A percentile compares a stretch with the other conserved stretches of the same genome.
phyloP scores from a whole-genome alignment of 2,888 invertebrate species.

The Metopia argyrocephala region DNA sequence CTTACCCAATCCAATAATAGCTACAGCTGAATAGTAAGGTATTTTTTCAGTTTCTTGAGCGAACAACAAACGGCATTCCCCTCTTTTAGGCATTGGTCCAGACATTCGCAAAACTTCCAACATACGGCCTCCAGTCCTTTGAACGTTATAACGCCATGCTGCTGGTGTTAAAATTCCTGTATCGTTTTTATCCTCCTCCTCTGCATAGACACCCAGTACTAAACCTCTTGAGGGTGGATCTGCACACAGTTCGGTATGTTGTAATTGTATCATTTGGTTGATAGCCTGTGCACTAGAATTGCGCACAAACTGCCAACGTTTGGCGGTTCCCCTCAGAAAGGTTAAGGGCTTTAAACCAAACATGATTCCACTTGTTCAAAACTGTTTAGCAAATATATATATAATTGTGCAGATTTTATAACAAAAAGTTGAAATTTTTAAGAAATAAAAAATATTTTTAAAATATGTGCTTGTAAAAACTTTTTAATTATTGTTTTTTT shows the following conservation, averaged over 20 bases:
- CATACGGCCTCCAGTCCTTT: constrained; percentile 80
- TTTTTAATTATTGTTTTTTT: constrained; percentile 11
- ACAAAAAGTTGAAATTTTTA: constrained; percentile 23
- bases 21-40: constrained; percentile 82
- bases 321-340: constrained; percentile 27
- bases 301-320: constrained; percentile 51
- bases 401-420: not conserved
- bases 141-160: constrained; percentile 81
- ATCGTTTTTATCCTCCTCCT: constrained; percentile 80
- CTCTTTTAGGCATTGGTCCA: constrained; percentile 80
- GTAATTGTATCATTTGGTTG: constrained; percentile 73
- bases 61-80: constrained; percentile 82
- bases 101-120: constrained; percentile 80
- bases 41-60: constrained; percentile 80
- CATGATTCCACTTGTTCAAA: constrained; percentile 63
- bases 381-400: constrained; percentile 17
- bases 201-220: constrained; percentile 83
- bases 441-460: constrained; percentile 28
- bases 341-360: constrained; percentile 67
- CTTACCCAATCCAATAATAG: constrained; percentile 86
- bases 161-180: constrained; percentile 82
- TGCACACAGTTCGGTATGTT: constrained; percentile 75
- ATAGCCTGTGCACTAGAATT: constrained; percentile 73
- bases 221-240: constrained; percentile 79
- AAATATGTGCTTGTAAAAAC: constrained; percentile 7